Conservation (phyloP, 2,113 vertebrate genomes). For the Elachura formosa region DNA sequence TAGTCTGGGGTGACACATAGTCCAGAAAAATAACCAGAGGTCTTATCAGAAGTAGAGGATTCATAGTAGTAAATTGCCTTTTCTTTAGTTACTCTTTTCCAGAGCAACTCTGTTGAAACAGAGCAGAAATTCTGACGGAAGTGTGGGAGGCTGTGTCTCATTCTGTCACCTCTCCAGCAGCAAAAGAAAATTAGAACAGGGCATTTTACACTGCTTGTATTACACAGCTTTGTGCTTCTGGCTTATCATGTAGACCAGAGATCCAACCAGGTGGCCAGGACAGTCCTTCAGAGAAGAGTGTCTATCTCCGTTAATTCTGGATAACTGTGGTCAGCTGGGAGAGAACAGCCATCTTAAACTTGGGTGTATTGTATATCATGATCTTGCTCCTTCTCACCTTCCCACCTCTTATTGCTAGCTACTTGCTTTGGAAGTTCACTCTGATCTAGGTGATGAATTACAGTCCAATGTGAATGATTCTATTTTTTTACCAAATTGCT, state of each 20-base stretch:
- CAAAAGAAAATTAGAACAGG: background rate
- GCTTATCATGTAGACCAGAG: rapidly evolving
- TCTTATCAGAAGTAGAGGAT: background rate
- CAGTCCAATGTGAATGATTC: background rate
- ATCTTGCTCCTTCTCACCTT: background rate
- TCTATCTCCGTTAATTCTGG: background rate
- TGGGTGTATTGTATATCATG: background rate
- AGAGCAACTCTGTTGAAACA: background rate
- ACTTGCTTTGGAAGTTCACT: background rate
- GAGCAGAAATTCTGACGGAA: background rate
- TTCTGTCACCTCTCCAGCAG: background rate
- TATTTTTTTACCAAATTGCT: background rate
- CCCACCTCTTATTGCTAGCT: background rate
- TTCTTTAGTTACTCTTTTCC: background rate
- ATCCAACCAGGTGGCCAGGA: background rate
- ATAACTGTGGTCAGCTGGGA: background rate
- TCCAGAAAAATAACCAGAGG: background rate
- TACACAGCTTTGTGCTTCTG: background rate
- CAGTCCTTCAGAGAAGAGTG: background rate
- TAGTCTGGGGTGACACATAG: background rate
- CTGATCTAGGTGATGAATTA: background rate
- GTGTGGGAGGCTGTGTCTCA: background rate
- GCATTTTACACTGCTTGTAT: background rate
- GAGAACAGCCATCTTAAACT: background rate
- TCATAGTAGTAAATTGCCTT: background rate